A percentile compares a stretch with the other conserved stretches of the same genome.
phyloP scores from a whole-genome alignment of 2,797 vertebrate genomes.

The Leontocebus nigricollis region DNA sequence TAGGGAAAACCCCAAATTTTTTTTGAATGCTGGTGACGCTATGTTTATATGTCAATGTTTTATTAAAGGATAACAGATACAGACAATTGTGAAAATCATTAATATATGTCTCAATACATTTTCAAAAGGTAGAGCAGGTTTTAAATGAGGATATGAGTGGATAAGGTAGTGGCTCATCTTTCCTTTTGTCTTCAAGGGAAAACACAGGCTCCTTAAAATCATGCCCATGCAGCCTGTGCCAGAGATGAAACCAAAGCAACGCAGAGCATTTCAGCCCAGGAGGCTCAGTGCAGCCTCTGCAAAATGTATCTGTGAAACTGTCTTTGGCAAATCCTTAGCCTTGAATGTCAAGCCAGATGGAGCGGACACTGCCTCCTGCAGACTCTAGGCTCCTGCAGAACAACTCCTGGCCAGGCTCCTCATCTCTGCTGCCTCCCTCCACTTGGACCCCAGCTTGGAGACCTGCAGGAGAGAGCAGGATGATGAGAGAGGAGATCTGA shows the following conservation, averaged over 20 bases:
- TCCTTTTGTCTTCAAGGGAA: background rate
- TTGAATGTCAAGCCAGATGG: background rate
- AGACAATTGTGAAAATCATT: background rate
- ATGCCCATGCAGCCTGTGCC: background rate
- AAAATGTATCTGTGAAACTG: background rate
- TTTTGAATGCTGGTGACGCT: background rate
- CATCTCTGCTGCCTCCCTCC: background rate
- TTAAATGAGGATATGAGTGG: background rate
- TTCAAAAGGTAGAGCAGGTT: background rate
- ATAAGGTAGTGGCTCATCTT: background rate
- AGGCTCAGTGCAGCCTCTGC: background rate
- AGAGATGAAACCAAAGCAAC: background rate
- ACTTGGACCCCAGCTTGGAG: background rate
- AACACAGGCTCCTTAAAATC: background rate
- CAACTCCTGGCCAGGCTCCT: background rate
- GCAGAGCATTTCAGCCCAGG: background rate
- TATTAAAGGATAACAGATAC: background rate
- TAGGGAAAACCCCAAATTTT: background rate
- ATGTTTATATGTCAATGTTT: background rate
- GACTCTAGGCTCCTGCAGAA: background rate
- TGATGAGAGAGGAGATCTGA: background rate
- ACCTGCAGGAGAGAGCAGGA: background rate
- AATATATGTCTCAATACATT: too few relatives aligned
- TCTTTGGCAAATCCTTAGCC: background rate
- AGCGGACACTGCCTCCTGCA: fast-evolving